A percentile compares a stretch with the other conserved stretches of the same genome.
Evolutionary conservation across 2,888 invertebrate genomes (phyloP).

Genomic region (Biston betularia): DNA sequence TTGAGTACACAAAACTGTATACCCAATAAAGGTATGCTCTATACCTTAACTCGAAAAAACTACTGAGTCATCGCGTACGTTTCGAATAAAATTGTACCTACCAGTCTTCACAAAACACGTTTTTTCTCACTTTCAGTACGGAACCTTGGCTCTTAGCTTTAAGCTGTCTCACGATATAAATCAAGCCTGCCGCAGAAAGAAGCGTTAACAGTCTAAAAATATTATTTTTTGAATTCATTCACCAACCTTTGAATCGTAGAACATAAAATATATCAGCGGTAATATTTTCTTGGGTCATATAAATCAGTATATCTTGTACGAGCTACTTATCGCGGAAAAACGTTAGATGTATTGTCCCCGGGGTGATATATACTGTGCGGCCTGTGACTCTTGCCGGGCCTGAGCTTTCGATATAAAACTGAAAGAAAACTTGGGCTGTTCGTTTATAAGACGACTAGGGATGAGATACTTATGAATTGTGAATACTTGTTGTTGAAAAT

Average conservation of each 20-base stretch:
- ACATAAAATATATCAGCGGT: constrained; percentile 47
- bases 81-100: constrained; percentile 13
- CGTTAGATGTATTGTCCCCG: constrained; percentile 73
- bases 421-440: constrained; percentile 20
- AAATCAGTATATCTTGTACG: constrained; percentile 77
- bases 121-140: constrained; percentile 11
- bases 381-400: constrained; percentile 63
- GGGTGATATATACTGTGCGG: constrained; percentile 56
- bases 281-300: constrained; percentile 72
- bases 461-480: neutral
- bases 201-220: constrained; percentile 23
- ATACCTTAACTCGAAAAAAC: too few species aligned
- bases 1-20: too few species aligned
- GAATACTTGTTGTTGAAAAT: too few species aligned
- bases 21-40: too few species aligned
- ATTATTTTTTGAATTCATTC: constrained; percentile 51
- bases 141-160: constrained; percentile 2
- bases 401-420: constrained; percentile 49
- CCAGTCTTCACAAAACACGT: constrained; percentile 2
- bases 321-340: constrained; percentile 76
- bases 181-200: constrained; percentile 22
- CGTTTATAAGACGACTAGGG: neutral
- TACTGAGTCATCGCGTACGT: neutral
- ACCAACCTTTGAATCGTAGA: constrained; percentile 48
- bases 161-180: constrained; percentile 31